Evolutionary conservation across 2,797 vertebrate species (phyloP).

Genomic region (Apogon hyalosoma): DNA sequence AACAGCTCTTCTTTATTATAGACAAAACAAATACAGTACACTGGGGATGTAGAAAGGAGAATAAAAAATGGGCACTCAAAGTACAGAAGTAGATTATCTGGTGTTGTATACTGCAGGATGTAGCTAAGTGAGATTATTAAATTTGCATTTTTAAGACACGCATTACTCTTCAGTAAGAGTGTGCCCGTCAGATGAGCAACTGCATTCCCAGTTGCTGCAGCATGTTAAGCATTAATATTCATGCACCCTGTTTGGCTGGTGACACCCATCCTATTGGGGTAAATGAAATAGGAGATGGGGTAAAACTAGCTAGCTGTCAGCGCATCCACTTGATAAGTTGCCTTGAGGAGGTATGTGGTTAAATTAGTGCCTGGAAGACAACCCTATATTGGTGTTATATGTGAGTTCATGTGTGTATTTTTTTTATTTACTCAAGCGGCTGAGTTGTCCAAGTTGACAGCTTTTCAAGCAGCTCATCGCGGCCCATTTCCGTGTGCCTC

Average conservation of each 20-base stretch:
- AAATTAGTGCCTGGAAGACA: constrained; percentile 62
- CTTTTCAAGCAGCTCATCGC: constrained; percentile 41
- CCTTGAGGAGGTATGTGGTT: constrained; percentile 54
- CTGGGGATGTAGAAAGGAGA: constrained; percentile 14
- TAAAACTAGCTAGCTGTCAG: constrained; percentile 35
- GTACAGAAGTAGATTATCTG: constrained; percentile 29
- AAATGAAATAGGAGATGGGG: constrained; percentile 64
- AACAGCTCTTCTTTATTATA: constrained; percentile 45
- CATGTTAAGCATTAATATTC: constrained; percentile 53
- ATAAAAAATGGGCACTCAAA: constrained; percentile 1
- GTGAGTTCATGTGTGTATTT: constrained; percentile 12
- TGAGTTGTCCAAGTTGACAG: constrained; percentile 21
- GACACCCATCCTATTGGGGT: constrained; percentile 43
- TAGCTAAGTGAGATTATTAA: no score
- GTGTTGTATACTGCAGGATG: no score
- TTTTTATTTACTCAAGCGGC: constrained; percentile 44
- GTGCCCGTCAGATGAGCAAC: background rate
- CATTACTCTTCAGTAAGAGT: no score
- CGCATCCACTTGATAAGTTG: constrained; percentile 37
- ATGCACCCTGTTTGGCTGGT: constrained; percentile 30
- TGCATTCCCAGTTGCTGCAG: constrained; percentile 6
- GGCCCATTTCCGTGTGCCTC: constrained; percentile 40
- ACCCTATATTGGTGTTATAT: constrained; percentile 11
- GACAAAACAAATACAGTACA: constrained; percentile 49
- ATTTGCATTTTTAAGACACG: no score